Evolutionary conservation across 2,888 invertebrate genomes (phyloP), one percentile per base, ranked within the genome.

Genomic region (Pheosia tremula): DNA sequence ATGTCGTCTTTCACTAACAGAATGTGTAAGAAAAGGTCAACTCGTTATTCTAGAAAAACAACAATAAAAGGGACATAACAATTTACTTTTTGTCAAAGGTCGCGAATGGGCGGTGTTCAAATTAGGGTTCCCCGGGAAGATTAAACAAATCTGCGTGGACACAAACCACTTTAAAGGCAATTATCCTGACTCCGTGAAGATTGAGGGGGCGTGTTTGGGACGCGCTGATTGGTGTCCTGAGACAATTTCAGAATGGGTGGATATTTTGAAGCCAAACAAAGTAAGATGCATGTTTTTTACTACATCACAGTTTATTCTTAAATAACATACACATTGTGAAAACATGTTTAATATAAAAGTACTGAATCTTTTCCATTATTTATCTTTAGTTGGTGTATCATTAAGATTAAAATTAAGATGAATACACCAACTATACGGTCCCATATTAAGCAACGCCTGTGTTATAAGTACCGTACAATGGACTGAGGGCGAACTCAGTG

Each of bases 141-240:
- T 95, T 38, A 82, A 86, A 55, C 87, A 87, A 68, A 85, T 95
- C 50, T 94, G 94, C 74, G 89, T 96, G 0, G 95, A 96, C 72
- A 96, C 96, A 2, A 88, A 90, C 10, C 94, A 95, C 76, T 96
- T 95, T 80, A 95, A 95, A 84, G 95, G 96, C 56, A 96, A 96
- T 80, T 95, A 91, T 75, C 96, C 96, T 0, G 95, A 95, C 75
- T 94, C 93, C 0, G 89, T 95, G 36, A 94, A 90, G 80, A 84
- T 95, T 60, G 95, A 95, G 77, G 95, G 95, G 24, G 80, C 87
- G 0, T 78, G 86, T 54, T 74, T 93, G 8, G 83, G 81, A 9
- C 72, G 77, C 24, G 64, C 61, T 59, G 86, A 90, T 63, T 87
- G 88, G 85, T 80, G 75, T 41, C 72, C 79, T 0, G 83, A 86